phyloP scores from a whole-genome alignment of 2,888 invertebrate genomes.

The Sclerodermus sp. region DNA sequence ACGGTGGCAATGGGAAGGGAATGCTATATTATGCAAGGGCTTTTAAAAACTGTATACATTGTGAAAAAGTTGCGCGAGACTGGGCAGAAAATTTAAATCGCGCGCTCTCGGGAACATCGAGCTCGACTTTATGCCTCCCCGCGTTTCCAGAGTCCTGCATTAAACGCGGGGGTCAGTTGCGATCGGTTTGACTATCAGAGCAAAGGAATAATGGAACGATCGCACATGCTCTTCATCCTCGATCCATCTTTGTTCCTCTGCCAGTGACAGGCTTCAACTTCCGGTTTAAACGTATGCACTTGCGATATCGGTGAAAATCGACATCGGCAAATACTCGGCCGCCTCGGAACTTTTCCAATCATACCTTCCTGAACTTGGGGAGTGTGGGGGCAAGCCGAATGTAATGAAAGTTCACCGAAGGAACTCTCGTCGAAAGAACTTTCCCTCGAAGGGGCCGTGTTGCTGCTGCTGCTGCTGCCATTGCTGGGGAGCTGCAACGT shows the following conservation, averaged over 20 bases:
- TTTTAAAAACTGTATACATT: constrained; percentile 37
- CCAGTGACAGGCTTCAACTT: too few relatives aligned
- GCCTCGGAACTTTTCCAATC: constrained; percentile 47
- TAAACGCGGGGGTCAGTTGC: too few relatives aligned
- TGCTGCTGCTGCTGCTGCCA: too few relatives aligned
- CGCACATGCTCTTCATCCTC: neutral
- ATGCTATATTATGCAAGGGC: constrained; percentile 39
- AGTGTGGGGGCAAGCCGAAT: constrained; percentile 17
- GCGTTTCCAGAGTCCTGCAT: neutral
- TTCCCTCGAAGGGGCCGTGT: constrained; percentile 22
- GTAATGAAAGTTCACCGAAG: constrained; percentile 44
- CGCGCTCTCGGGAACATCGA: constrained; percentile 5
- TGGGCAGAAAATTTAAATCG: constrained; percentile 39
- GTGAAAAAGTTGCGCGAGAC: constrained; percentile 38
- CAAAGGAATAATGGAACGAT: neutral
- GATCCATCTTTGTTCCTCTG: too few relatives aligned
- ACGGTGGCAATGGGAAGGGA: constrained; percentile 12
- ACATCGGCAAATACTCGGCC: constrained; percentile 25
- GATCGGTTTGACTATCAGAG: too few relatives aligned
- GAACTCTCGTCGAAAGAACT: constrained; percentile 29
- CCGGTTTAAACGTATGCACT: constrained; percentile 24
- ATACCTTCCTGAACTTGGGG: constrained; percentile 32
- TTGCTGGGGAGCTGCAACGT: constrained; percentile 11
- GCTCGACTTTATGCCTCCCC: neutral
- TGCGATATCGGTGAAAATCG: constrained; percentile 20